phyloP scores from a whole-genome alignment of 2,888 invertebrate genomes.

The Nomada fucata region DNA sequence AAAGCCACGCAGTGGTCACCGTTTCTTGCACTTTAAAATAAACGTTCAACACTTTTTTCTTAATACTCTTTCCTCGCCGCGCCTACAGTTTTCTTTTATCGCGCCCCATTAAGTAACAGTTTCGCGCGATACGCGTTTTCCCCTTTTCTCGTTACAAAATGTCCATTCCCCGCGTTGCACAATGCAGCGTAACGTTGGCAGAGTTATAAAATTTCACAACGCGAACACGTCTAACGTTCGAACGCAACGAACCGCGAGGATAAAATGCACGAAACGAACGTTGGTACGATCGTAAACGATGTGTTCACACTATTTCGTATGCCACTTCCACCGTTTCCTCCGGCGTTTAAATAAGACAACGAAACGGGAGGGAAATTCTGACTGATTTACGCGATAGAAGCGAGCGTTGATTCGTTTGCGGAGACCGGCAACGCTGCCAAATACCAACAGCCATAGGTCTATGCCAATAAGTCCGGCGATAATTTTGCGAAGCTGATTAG shows the following conservation, averaged over 20 bases:
- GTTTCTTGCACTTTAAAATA: background rate
- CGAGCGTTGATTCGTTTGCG: slow-evolving; percentile 15
- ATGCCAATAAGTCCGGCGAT: slow-evolving; percentile 50
- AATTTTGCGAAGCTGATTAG: slow-evolving; percentile 54
- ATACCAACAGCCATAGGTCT: slow-evolving; percentile 27
- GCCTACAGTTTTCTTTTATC: too few species aligned
- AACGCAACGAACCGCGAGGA: background rate
- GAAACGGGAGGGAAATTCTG: background rate
- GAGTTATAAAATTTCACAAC: background rate
- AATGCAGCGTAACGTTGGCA: background rate
- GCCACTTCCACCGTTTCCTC: slow-evolving; percentile 1
- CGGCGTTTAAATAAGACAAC: background rate
- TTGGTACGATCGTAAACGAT: background rate
- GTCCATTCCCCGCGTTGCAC: too few species aligned
- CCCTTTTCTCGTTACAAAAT: too few species aligned
- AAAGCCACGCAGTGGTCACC: background rate
- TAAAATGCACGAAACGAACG: background rate
- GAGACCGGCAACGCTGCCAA: slow-evolving; percentile 52
- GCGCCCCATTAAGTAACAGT: too few species aligned
- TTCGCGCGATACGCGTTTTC: too few species aligned
- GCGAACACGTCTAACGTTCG: background rate
- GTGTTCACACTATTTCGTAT: background rate
- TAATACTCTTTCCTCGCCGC: too few species aligned
- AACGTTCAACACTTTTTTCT: too few species aligned
- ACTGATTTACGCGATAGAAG: slow-evolving; percentile 15